phyloP scores from a whole-genome alignment of 2,113 vertebrate genomes.

The Leptosomus discolor region DNA sequence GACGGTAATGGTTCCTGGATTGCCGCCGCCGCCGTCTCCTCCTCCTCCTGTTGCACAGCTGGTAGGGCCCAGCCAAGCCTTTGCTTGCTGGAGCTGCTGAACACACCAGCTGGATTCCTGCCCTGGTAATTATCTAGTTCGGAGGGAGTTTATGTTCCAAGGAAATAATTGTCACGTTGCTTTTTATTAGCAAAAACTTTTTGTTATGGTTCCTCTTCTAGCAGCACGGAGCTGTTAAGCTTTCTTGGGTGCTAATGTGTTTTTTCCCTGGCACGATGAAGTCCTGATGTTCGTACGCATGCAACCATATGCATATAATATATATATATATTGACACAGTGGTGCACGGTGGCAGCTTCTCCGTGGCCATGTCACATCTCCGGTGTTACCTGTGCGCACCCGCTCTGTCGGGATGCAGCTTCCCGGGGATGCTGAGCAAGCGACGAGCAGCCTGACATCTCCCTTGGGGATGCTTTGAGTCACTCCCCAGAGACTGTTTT shows the following conservation, averaged over 20 bases:
- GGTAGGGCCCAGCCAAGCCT: background rate
- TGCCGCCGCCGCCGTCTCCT: background rate
- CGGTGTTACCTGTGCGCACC: background rate
- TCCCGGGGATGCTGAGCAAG: background rate
- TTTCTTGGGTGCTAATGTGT: background rate
- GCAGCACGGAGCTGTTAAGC: fast-evolving
- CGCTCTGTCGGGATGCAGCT: fast-evolving
- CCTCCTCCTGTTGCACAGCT: background rate
- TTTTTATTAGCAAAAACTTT: background rate
- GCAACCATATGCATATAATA: fast-evolving
- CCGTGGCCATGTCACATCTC: background rate
- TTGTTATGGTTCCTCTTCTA: background rate
- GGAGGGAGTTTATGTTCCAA: background rate
- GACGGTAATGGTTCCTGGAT: background rate
- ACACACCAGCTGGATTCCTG: background rate
- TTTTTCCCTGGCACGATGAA: background rate
- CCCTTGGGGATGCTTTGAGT: background rate
- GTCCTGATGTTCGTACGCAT: background rate
- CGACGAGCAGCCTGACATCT: background rate
- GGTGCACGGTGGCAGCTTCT: background rate
- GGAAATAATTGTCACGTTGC: background rate
- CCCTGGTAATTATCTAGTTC: background rate
- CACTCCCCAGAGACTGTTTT: background rate
- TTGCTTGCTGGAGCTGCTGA: background rate
- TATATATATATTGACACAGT: too few species aligned